Evolutionary conservation across 2,888 invertebrate species (phyloP).

Genomic region (Venusia cambrica): DNA sequence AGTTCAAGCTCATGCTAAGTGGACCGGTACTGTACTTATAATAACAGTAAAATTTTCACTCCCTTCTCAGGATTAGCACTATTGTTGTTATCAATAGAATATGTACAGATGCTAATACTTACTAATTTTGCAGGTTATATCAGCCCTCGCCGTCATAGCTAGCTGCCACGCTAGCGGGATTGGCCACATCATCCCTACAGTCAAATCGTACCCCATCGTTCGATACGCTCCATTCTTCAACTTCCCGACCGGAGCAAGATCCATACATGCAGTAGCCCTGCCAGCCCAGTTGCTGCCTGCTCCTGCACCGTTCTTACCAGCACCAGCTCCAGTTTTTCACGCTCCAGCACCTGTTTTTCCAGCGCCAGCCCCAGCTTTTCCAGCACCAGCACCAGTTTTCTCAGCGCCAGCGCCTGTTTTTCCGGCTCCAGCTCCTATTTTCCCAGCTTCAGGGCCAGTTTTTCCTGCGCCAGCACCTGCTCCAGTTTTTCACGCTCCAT

Average conservation of each 20-base stretch:
- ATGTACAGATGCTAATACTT: background rate
- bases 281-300: constrained; percentile 30
- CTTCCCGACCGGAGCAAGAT: constrained; percentile 63
- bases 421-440: constrained; percentile 32
- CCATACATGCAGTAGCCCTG: constrained; percentile 66
- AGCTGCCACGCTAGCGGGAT: constrained; percentile 68
- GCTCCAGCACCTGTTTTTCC: constrained; percentile 38
- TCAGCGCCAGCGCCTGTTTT: constrained; percentile 24
- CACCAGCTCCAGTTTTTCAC: constrained; percentile 30
- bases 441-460: constrained; percentile 35
- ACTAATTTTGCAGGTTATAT: constrained; percentile 48
- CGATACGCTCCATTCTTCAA: constrained; percentile 74
- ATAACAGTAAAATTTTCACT: too few species aligned
- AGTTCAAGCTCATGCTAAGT: too few species aligned
- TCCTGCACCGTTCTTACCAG: constrained; percentile 35
- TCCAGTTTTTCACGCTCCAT: constrained; percentile 31
- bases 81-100: background rate
- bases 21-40: too few species aligned
- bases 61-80: too few species aligned
- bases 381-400: constrained; percentile 32
- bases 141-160: constrained; percentile 56
- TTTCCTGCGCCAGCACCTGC: constrained; percentile 35
- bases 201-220: constrained; percentile 61
- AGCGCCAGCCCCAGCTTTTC: constrained; percentile 30
- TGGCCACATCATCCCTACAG: constrained; percentile 55